Evolutionary conservation across 2,888 invertebrate species (phyloP).

Genomic region (Brenthis ino): DNA sequence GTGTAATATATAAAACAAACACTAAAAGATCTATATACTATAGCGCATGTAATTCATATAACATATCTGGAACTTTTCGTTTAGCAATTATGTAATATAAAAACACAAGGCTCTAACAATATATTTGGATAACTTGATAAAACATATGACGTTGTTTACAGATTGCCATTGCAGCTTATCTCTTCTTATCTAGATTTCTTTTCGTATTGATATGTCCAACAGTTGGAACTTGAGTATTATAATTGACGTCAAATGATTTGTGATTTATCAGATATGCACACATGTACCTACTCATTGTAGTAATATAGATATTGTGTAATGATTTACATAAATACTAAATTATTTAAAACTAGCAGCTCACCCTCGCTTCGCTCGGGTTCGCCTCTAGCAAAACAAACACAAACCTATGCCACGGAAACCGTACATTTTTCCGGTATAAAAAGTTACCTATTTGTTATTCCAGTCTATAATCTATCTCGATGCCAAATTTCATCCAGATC

Average conservation of each 20-base stretch:
- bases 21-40: too few species aligned
- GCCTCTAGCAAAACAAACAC: too few species aligned
- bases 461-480: too few species aligned
- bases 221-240: background rate
- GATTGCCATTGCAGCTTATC: conserved; percentile 23
- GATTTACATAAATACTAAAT: too few species aligned
- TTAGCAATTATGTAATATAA: conserved; percentile 5
- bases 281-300: background rate
- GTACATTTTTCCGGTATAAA: too few species aligned
- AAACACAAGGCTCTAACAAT: background rate
- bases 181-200: conserved; percentile 26
- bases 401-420: too few species aligned
- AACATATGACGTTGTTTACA: conserved; percentile 22
- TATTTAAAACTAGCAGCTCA: too few species aligned
- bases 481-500: too few species aligned
- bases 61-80: background rate
- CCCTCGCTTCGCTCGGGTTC: too few species aligned
- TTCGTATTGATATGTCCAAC: conserved; percentile 15
- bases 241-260: conserved; percentile 26
- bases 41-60: background rate
- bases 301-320: background rate
- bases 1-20: too few species aligned
- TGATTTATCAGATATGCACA: background rate
- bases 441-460: too few species aligned
- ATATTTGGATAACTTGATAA: conserved; percentile 1